Conservation (phyloP, 92 coral and sea anemone species). For the Phymanthus crucifer region DNA sequence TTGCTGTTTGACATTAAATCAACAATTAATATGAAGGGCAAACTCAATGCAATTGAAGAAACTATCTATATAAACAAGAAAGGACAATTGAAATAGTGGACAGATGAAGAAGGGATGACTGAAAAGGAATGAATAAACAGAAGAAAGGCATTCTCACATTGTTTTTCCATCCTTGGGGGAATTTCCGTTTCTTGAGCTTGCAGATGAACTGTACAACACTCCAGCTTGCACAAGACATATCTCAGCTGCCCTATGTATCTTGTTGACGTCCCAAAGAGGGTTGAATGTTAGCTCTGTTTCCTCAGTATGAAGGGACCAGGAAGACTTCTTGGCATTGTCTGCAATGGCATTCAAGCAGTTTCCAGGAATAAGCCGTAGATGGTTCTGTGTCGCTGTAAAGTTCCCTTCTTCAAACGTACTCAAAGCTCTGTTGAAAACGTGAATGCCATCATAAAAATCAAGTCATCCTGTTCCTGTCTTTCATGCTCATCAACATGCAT, state of each 20-base stretch:
- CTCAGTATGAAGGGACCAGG: slow-evolving; percentile 69
- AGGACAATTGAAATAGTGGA: slow-evolving; percentile 2
- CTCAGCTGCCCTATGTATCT: slow-evolving; percentile 79
- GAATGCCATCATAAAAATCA: background rate
- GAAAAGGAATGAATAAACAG: background rate
- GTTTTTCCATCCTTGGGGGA: slow-evolving; percentile 65
- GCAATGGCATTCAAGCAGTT: slow-evolving; percentile 83
- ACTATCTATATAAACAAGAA: background rate
- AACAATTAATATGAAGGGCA: background rate
- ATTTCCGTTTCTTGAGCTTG: slow-evolving; percentile 54
- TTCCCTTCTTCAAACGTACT: slow-evolving; percentile 89
- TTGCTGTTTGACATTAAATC: slow-evolving; percentile 44
- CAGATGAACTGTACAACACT: slow-evolving; percentile 78
- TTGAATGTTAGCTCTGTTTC: slow-evolving; percentile 70
- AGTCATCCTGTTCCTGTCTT: too few relatives aligned
- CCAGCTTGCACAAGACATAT: slow-evolving; percentile 85
- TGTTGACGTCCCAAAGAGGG: slow-evolving; percentile 79
- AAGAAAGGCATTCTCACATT: slow-evolving; percentile 51
- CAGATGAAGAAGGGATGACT: background rate
- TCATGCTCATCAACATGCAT: background rate
- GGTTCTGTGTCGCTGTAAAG: slow-evolving; percentile 74
- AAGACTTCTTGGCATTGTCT: slow-evolving; percentile 78
- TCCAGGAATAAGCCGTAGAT: slow-evolving; percentile 88
- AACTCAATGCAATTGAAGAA: background rate
- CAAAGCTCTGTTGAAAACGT: slow-evolving; percentile 60